Evolutionary conservation across 1,140 invertebrate genomes (phyloP), one percentile per base, ranked within the genome.

Genomic region (Drusus annulatus): DNA sequence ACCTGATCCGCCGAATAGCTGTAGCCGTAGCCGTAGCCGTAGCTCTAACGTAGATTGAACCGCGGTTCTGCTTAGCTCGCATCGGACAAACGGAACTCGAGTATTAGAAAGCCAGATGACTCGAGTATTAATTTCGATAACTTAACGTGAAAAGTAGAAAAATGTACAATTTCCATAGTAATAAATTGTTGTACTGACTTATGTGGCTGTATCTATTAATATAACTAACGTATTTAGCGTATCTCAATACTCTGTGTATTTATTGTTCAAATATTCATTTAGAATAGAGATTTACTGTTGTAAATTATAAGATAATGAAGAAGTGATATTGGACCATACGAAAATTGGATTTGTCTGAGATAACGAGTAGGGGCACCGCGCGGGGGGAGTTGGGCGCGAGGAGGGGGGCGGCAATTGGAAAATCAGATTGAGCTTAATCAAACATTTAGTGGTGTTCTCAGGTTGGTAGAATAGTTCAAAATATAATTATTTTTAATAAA

Each of bases 181-280:
- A 76, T 79, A 81, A 83, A 83, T 79, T 79, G 73, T 80, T 83
- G 82, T 83, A 83, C 82, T 83, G 82, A 83, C 74, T 80, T 81
- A 81, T 77, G 82, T 83, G 82, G 82, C 82, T 83, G 82, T 83
- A 80, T 83, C 80, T 82, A 83, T 63, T 71, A 69, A 79, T 75
- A 58, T 76, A 52, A 65, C 19, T 17, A 71, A 71, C 25, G 58
- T 56, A 31, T 28, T 23, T 31, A 75, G 25, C 31, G 51, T 58
- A 75, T 75, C 52, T 58, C 28, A 16, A 31, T 56, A 56, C 51
- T 79, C n/a, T 63, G 60, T 63, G 78, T 79, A 65, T 23, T 79
- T 73, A 73, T 23, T 79, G 77, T 74, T 79, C 71, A 74, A 52
- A 79, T 79, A 75, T 63, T 63, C 78, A 62, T 45, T 63, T 79